Percentiles rank a stretch among this genome's conserved stretches.
Evolutionary conservation across 2,113 vertebrate genomes (phyloP).

Genomic region (Narcine bancroftii): DNA sequence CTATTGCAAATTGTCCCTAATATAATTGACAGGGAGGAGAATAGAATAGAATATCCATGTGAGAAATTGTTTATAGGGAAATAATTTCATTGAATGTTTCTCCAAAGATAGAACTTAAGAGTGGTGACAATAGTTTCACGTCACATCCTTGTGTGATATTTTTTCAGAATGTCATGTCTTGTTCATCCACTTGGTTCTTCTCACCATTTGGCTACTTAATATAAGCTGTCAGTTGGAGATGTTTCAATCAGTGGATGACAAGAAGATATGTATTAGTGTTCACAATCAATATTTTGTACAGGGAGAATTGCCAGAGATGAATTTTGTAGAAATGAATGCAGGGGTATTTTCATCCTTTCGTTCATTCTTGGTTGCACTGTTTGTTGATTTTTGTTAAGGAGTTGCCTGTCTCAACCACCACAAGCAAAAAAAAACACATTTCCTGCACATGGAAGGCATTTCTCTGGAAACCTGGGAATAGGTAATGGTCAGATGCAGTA

Average conservation of each 20-base stretch:
- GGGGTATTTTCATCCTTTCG: background rate
- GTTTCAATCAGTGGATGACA: background rate
- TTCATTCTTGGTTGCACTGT: background rate
- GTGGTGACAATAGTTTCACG: too few species aligned
- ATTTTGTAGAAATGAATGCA: background rate
- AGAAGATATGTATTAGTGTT: conserved; percentile 8
- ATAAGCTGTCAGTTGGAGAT: background rate
- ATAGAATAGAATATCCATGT: too few species aligned
- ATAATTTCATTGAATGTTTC: too few species aligned
- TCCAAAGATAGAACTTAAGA: too few species aligned
- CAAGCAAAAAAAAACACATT: background rate
- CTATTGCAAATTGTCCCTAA: too few species aligned
- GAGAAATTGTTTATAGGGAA: too few species aligned
- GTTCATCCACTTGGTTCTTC: background rate
- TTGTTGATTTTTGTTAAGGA: background rate
- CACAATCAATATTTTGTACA: background rate
- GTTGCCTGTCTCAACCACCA: background rate
- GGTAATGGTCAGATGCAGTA: too few species aligned
- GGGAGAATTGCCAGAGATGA: background rate
- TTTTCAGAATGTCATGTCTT: background rate
- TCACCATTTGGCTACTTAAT: background rate
- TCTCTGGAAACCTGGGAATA: background rate
- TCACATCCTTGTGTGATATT: background rate
- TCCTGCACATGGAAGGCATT: background rate
- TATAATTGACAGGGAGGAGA: too few species aligned